A percentile compares a stretch with the other conserved stretches of the same genome.
phyloP scores from a whole-genome alignment of 2,888 invertebrate species.

The Amphipyra tragopoginis region DNA sequence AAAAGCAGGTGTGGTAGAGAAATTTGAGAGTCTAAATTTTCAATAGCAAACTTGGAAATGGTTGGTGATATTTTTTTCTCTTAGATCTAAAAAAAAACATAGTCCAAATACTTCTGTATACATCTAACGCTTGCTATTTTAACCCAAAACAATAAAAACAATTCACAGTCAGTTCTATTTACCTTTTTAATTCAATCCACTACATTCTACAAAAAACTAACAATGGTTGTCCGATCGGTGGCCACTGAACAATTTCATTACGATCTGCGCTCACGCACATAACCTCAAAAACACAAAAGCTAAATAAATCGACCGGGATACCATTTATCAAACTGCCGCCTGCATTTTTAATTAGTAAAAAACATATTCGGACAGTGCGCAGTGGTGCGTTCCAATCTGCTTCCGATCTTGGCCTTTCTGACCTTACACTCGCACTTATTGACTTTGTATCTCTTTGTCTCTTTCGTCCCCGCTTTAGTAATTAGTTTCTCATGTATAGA shows the following conservation, averaged over 20 bases:
- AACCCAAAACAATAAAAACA: conserved; percentile 36
- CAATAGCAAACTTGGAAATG: too few species aligned
- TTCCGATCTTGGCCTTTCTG: conserved; percentile 79
- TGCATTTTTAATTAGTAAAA: conserved; percentile 88
- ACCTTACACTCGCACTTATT: conserved; percentile 64
- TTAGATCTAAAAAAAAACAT: conserved; percentile 7
- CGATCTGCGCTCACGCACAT: conserved; percentile 63
- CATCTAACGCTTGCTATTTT: not conserved
- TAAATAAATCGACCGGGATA: conserved; percentile 81
- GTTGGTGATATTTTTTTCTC: not conserved
- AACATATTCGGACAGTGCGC: conserved; percentile 83
- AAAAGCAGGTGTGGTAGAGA: too few species aligned
- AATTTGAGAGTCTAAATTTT: too few species aligned
- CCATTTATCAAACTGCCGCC: conserved; percentile 81
- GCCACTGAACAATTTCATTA: conserved; percentile 61
- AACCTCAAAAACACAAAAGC: conserved; percentile 67
- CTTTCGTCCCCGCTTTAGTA: conserved; percentile 71
- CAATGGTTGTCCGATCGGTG: conserved; percentile 50
- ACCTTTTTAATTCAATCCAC: conserved; percentile 47
- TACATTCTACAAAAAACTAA: conserved; percentile 47
- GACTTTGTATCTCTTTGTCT: conserved; percentile 55
- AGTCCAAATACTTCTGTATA: not conserved
- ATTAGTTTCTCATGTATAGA: conserved; percentile 87
- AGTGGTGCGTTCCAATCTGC: conserved; percentile 86
- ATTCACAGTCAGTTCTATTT: conserved; percentile 37